Evolutionary conservation across 2,888 invertebrate genomes (phyloP).

Genomic region (Chironomus riparius): DNA sequence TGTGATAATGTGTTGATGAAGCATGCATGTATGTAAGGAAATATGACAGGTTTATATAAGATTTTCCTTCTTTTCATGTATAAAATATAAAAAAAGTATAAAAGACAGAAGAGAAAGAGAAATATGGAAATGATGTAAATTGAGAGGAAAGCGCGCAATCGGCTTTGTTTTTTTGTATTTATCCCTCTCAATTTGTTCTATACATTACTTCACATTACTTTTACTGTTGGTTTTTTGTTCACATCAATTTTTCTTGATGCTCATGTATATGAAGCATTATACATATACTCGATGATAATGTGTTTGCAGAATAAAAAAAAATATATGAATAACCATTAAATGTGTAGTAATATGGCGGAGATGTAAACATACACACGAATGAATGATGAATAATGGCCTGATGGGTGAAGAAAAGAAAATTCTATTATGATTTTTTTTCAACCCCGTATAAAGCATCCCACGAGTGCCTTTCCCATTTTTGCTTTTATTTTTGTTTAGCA

Average conservation of each 20-base stretch:
- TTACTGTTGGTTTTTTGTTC: not conserved
- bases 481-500: not conserved
- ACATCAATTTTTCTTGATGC: not conserved
- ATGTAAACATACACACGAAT: not conserved
- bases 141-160: not conserved
- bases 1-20: conserved; percentile 6
- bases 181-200: not conserved
- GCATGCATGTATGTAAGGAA: not conserved
- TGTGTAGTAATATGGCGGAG: too few relatives aligned
- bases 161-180: not conserved
- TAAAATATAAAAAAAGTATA: not conserved
- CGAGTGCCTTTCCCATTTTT: not conserved
- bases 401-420: not conserved
- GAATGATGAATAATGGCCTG: not conserved
- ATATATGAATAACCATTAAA: too few relatives aligned
- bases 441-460: not conserved
- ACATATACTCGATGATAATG: not conserved
- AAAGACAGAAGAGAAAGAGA: too few relatives aligned
- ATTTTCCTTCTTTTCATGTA: not conserved
- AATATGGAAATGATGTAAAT: not conserved
- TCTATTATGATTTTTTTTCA: too few relatives aligned
- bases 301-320: not conserved
- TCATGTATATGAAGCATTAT: not conserved
- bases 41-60: not conserved
- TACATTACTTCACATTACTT: not conserved